These are phyloP conservation scores for Ethmia dodecea DNA, from an alignment of 2,888 invertebrate species.

Conservation along the genomic window DNA sequence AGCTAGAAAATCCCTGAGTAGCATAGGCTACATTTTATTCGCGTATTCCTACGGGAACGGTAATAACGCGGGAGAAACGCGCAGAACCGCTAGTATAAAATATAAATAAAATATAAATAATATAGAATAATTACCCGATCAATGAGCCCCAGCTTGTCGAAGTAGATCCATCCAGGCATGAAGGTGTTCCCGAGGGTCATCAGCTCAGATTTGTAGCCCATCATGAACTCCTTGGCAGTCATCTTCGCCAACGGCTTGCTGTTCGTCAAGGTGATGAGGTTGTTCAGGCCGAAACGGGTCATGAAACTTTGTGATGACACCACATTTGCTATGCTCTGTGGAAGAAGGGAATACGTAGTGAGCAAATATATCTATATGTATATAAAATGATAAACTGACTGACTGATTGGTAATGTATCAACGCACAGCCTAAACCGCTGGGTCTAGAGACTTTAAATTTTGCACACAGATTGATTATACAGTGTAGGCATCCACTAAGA, in stretches of 20 bases:
- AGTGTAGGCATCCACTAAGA: too few species aligned
- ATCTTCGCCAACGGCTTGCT: slow-evolving; percentile 85
- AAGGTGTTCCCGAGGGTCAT: slow-evolving; percentile 90
- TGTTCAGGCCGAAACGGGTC: slow-evolving; percentile 82
- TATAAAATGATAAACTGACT: too few species aligned
- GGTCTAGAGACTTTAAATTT: too few species aligned
- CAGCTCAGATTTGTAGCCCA: slow-evolving; percentile 89
- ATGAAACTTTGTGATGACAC: slow-evolving; percentile 81
- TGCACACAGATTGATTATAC: too few species aligned
- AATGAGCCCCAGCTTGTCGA: slow-evolving; percentile 92
- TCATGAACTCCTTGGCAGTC: slow-evolving; percentile 93
- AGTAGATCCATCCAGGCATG: slow-evolving; percentile 90
- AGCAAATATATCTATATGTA: neutral
- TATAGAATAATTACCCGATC: slow-evolving; percentile 87
- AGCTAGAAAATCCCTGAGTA: too few species aligned
- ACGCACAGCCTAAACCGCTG: too few species aligned
- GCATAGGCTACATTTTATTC: too few species aligned
- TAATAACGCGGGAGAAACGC: too few species aligned
- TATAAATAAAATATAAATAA: too few species aligned
- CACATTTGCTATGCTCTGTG: slow-evolving; percentile 89
- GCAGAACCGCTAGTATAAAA: too few species aligned
- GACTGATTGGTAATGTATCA: too few species aligned
- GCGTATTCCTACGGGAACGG: too few species aligned
- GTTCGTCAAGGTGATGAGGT: slow-evolving; percentile 82
- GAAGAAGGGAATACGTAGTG: slow-evolving; percentile 19